Evolutionary conservation across 2,888 invertebrate species (phyloP).

Genomic region (Reticulitermes lucifugus): DNA sequence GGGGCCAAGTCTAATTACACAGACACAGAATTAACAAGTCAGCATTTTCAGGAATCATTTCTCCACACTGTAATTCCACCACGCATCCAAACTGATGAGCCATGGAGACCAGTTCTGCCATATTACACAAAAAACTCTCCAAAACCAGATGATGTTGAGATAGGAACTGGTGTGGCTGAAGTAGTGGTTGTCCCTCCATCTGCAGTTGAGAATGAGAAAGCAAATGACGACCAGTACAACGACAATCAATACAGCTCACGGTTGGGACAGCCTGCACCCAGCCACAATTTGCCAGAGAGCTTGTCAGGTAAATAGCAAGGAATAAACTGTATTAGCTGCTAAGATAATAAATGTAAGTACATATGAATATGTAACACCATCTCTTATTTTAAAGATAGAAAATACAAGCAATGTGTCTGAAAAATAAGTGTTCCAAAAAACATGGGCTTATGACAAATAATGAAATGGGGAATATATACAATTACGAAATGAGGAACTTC

Average conservation of each 20-base stretch:
- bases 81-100: constrained; percentile 19
- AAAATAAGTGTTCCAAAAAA: too few relatives aligned
- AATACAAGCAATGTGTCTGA: too few relatives aligned
- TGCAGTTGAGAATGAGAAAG: neutral
- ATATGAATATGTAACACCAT: too few relatives aligned
- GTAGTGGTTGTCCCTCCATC: constrained; percentile 26
- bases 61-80: neutral
- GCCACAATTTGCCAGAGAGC: neutral
- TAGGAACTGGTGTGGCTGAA: constrained; percentile 31
- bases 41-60: neutral
- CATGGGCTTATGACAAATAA: too few relatives aligned
- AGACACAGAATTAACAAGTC: neutral
- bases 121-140: constrained; percentile 10
- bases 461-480: too few relatives aligned
- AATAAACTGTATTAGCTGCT: too few relatives aligned
- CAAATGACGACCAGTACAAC: neutral
- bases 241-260: constrained; percentile 19
- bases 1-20: neutral
- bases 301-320: neutral
- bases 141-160: constrained; percentile 20
- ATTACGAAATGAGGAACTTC: too few relatives aligned
- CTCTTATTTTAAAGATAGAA: too few relatives aligned
- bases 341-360: too few relatives aligned
- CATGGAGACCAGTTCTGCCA: constrained; percentile 28
- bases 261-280: constrained; percentile 1